Evolutionary conservation across 2,113 vertebrate species (phyloP), one percentile per base, ranked within the genome.

Genomic region (Galeopterus variegatus): DNA sequence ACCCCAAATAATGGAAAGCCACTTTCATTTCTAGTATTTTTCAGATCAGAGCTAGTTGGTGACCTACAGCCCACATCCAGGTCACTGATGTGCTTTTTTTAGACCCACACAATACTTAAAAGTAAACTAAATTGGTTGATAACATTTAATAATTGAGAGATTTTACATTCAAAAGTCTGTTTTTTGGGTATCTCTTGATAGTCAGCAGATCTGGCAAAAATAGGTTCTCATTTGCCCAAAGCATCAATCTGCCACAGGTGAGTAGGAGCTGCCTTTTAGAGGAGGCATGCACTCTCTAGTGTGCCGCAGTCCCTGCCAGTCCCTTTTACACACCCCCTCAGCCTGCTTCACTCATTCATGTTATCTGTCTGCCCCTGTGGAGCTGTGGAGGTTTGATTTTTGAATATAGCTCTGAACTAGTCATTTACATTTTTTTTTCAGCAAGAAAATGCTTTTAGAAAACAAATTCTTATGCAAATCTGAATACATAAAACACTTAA

Each of bases 351-450:
- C 9, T 58, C 3, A 0, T 21, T 28, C 3, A 12, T 14, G 13
- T 52, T 67, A 26, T 9, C 15, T 50, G 0, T 41, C 23, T 81
- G 14, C 26, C 36, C 67, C 26, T 54, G 15, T n/a, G 54, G 65
- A 86, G 26, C 26, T 54, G 19, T n/a, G 54, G 65, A 86, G 26
- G 8, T 19, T 41, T 79, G 7, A 81, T 28, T 86, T 87, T 60
- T 54, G n/a, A 26, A 31, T 62, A 19, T 75, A 41, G 50, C 10
- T 83, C 80, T 92, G 56, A 88, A 73, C 13, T 50, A 90, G 12
- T 31, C 14, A 73, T 88, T 84, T 95, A 93, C 82, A 67, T 62
- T 60, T 70, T 77, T 88, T 88, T 31, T n/a, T 31, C n/a, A 88
- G 14, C 1, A 14, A 90, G 21, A 82, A 65, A 72, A 62, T n/a